Base-by-base conservation (phyloP, 2,797 vertebrate genomes). In the Ciconia nigra region DNA sequence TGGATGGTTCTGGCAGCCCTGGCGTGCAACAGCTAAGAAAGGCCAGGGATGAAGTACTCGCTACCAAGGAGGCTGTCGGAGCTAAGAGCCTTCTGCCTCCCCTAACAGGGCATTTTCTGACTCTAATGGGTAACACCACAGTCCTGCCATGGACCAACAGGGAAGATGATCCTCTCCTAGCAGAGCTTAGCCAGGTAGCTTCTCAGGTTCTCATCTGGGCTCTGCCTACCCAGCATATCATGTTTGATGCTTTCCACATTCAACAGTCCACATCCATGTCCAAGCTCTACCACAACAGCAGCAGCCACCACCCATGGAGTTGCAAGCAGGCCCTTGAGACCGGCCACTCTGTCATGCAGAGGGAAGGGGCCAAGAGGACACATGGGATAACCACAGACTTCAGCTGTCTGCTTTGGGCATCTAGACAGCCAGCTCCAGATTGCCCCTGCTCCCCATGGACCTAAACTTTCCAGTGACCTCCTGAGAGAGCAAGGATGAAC, bases 371-470 rank as follows among this genome's bases (percentile, higher is more conserved):
- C 37, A 49, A 67, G n/a, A 14, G 44, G 37, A 59, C 11, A 9
- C 46, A 17, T 0, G 13, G 35, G 29, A 55, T 6, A 65, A 54
- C n/a, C 69, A 61, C 20, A 39, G 26, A 33, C 21, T 82, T 65
- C 44, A 79, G 0, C 42, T 18, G 2, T 24, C 37, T 28, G 6
- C 35, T 74, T 8, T n/a, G 41, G 49, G 22, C n/a, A 63, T 4
- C 49, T 22, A 20, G 1, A 2, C 54, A 54, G 31, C n/a, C 54
- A 61, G 22, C 46, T 91, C 71, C 66, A 61, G 29, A 26, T 15
- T 18, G 1, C 21, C 41, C 25, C 20, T 0, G 0, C 31, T 82
- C 21, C 15, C 1, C 3, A 8, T 0, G 11, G 33, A 37, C 20
- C 66, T 29, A 35, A 69, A 8, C 71, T 51, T 82, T 10, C 62